Evolutionary conservation across 2,888 invertebrate genomes (phyloP).

Genomic region (Drosophila greeni): DNA sequence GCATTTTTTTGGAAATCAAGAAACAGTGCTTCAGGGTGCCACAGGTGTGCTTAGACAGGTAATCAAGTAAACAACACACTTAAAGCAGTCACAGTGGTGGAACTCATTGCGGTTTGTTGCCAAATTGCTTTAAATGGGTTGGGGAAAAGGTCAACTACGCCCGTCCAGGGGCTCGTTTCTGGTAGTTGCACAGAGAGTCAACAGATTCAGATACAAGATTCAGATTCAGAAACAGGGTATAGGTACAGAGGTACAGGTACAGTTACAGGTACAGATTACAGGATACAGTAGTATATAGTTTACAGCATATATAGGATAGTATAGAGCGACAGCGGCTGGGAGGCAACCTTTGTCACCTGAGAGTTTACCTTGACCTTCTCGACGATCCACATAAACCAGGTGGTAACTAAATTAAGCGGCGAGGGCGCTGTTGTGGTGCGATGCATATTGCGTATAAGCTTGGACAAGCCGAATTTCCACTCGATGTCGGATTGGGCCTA

Average conservation of each 20-base stretch:
- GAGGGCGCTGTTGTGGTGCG: slow-evolving; percentile 97
- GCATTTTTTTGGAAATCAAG: slow-evolving; percentile 5
- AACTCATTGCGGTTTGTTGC: slow-evolving; percentile 70
- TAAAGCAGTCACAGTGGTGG: slow-evolving; percentile 60
- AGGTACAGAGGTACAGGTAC: no score
- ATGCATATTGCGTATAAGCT: slow-evolving; percentile 99
- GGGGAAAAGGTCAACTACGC: slow-evolving; percentile 77
- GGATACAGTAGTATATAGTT: slow-evolving; percentile 27
- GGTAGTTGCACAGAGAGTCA: slow-evolving; percentile 36
- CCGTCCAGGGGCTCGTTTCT: slow-evolving; percentile 42
- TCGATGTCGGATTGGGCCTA: slow-evolving; percentile 99
- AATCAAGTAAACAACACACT: slow-evolving; percentile 64
- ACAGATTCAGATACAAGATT: slow-evolving; percentile 8
- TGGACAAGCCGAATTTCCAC: slow-evolving; percentile 99
- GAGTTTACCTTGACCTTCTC: slow-evolving; percentile 86
- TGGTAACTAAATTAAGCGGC: slow-evolving; percentile 97
- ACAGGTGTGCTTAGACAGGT: slow-evolving; percentile 16
- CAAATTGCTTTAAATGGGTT: slow-evolving; percentile 78
- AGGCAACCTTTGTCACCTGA: slow-evolving; percentile 52
- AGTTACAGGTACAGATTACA: slow-evolving; percentile 15
- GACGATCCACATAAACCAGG: slow-evolving; percentile 92
- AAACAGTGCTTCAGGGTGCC: slow-evolving; percentile 4
- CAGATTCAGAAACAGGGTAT: slow-evolving; percentile 16
- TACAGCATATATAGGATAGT: slow-evolving; percentile 19
- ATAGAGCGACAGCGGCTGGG: slow-evolving; percentile 30